These are phyloP conservation scores for Polydrusus cervinus DNA, from an alignment of 2,888 invertebrate genomes.

Conservation along the genomic window DNA sequence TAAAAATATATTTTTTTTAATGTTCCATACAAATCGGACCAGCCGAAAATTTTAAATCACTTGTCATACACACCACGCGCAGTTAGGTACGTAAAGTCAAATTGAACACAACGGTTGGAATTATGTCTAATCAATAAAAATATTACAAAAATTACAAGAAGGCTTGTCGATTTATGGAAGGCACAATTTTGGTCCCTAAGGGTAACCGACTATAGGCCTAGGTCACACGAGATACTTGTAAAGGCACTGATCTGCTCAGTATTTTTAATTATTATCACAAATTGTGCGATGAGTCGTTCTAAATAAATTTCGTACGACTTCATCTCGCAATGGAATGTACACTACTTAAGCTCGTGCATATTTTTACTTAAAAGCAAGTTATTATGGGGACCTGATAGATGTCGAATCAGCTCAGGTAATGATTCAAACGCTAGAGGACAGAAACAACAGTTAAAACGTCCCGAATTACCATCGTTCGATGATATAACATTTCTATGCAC, in stretches of 20 bases:
- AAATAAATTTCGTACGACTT: conserved; percentile 62
- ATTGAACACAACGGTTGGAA: conserved; percentile 71
- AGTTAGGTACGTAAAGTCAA: conserved; percentile 69
- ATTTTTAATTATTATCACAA: conserved; percentile 60
- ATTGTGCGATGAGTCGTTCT: conserved; percentile 62
- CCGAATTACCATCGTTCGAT: conserved; percentile 84
- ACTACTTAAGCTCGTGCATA: conserved; percentile 76
- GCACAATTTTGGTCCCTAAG: conserved; percentile 64
- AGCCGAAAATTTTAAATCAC: conserved; percentile 64
- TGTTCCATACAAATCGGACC: conserved; percentile 61
- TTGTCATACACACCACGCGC: conserved; percentile 69
- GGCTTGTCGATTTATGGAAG: conserved; percentile 37
- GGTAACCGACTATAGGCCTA: conserved; percentile 64
- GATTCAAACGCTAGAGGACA: conserved; percentile 90
- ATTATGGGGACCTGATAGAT: conserved; percentile 91
- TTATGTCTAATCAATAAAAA: conserved; percentile 57
- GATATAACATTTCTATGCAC: conserved; percentile 92
- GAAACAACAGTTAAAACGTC: conserved; percentile 90
- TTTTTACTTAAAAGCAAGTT: conserved; percentile 91
- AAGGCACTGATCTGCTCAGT: conserved; percentile 62
- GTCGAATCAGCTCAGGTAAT: conserved; percentile 88
- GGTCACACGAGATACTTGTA: conserved; percentile 57
- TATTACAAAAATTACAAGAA: conserved; percentile 28
- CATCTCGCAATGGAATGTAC: conserved; percentile 62
- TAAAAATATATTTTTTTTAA: conserved; percentile 39